phyloP scores from a whole-genome alignment of 2,797 vertebrate genomes.

The Rhabdomys pumilio region DNA sequence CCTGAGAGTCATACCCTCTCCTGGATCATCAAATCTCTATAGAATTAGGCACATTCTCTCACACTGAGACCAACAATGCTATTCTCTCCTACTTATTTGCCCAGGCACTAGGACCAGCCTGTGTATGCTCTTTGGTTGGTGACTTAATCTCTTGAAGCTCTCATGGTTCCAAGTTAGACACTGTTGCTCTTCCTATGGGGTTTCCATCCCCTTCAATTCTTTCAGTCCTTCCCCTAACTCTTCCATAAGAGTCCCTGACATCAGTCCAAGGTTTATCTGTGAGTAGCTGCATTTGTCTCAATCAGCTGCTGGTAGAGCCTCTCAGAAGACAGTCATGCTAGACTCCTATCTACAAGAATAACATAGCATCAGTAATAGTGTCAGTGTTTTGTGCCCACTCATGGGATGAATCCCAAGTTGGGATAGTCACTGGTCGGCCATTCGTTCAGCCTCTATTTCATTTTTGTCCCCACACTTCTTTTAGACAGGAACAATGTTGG shows the following conservation, averaged over 20 bases:
- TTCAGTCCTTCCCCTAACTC: too few relatives aligned
- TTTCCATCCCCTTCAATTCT: not conserved
- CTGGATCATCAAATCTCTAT: not conserved
- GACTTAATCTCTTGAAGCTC: not conserved
- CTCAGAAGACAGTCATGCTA: not conserved
- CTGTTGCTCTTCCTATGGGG: not conserved
- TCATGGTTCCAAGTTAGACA: not conserved
- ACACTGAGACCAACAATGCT: not conserved
- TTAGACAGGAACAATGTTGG: not conserved
- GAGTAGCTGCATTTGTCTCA: not conserved
- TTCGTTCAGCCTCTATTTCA: not conserved
- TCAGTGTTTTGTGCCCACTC: not conserved
- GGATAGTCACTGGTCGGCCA: not conserved
- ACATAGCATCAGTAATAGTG: not conserved
- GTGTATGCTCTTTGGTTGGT: not conserved
- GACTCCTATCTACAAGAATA: not conserved
- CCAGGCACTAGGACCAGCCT: not conserved
- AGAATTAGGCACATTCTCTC: not conserved
- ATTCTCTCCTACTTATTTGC: not conserved
- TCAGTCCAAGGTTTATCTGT: too few relatives aligned
- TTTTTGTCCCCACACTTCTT: not conserved
- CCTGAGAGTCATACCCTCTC: not conserved
- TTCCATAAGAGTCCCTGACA: too few relatives aligned
- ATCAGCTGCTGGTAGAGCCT: not conserved
- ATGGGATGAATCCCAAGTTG: not conserved